These are phyloP conservation scores for Lycodopsis pacificus DNA, from an alignment of 2,797 vertebrate genomes.

Conservation along the genomic window DNA sequence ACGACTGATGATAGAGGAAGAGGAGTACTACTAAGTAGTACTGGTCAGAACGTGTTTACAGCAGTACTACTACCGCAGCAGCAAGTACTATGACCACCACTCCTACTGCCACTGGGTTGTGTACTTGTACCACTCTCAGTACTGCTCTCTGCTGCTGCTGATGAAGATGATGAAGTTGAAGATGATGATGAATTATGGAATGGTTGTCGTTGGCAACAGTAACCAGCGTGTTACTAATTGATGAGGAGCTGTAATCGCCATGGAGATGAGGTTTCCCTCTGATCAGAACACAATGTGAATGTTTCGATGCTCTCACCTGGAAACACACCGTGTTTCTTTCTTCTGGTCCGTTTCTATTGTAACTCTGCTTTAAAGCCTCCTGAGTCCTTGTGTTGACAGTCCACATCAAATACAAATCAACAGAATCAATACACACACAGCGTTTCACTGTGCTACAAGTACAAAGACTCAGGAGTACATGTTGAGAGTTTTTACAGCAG, in stretches of 20 bases:
- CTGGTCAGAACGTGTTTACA: too few species aligned
- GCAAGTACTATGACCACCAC: background rate
- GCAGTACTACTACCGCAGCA: background rate
- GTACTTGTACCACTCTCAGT: background rate
- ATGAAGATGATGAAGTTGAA: background rate
- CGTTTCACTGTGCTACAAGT: background rate
- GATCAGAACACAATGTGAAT: background rate
- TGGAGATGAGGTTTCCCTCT: background rate
- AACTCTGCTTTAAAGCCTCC: too few species aligned
- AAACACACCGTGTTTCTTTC: too few species aligned
- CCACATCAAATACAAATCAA: too few species aligned
- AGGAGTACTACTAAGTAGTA: too few species aligned
- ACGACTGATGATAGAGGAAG: too few species aligned
- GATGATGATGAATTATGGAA: background rate
- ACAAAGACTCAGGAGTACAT: background rate
- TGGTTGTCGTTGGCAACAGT: background rate
- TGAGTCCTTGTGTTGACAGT: too few species aligned
- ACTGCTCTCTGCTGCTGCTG: background rate
- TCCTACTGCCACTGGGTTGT: background rate
- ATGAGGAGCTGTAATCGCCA: background rate
- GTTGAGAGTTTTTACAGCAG: background rate
- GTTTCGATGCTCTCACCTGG: too few species aligned
- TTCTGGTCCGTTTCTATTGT: too few species aligned
- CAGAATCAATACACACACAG: background rate
- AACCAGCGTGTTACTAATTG: background rate